A percentile compares a stretch with the other conserved stretches of the same genome.
Conservation (phyloP, 2,797 vertebrate species). For the Gorsachius magnificus region DNA sequence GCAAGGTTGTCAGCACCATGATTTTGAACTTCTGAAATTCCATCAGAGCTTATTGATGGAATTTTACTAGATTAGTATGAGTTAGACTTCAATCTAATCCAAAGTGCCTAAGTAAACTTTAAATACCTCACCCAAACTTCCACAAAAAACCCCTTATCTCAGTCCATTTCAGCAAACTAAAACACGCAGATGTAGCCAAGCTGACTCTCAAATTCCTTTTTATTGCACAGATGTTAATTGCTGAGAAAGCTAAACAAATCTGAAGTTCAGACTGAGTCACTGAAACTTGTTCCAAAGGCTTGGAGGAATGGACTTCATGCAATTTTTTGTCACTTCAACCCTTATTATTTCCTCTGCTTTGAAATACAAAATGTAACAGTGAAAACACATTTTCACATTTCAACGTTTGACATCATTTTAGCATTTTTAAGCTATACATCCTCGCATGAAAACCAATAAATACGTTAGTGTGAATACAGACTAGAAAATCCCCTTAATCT, state of each 20-base stretch:
- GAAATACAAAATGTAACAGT: neutral
- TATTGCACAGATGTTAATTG: constrained; percentile 31
- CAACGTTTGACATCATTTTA: neutral
- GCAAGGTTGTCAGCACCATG: neutral
- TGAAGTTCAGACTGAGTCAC: neutral
- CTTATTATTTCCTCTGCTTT: neutral
- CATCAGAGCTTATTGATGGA: neutral
- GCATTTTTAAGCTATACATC: neutral
- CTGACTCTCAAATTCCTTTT: constrained; percentile 20
- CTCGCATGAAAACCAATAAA: constrained; percentile 2
- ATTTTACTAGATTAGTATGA: neutral
- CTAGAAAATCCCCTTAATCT: neutral
- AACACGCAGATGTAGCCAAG: neutral
- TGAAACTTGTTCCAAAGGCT: neutral
- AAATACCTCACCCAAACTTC: neutral
- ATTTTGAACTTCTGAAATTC: neutral
- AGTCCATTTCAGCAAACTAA: neutral
- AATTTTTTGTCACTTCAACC: neutral
- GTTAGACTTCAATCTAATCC: neutral
- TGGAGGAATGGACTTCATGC: neutral
- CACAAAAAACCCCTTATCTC: neutral
- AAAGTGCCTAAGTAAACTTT: neutral
- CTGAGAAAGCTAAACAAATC: neutral
- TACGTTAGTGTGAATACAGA: neutral
- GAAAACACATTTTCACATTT: neutral